Percentiles rank a stretch among this genome's conserved stretches.
Evolutionary conservation across 2,888 invertebrate genomes (phyloP).

Genomic region (Gastrophysa polygoni): DNA sequence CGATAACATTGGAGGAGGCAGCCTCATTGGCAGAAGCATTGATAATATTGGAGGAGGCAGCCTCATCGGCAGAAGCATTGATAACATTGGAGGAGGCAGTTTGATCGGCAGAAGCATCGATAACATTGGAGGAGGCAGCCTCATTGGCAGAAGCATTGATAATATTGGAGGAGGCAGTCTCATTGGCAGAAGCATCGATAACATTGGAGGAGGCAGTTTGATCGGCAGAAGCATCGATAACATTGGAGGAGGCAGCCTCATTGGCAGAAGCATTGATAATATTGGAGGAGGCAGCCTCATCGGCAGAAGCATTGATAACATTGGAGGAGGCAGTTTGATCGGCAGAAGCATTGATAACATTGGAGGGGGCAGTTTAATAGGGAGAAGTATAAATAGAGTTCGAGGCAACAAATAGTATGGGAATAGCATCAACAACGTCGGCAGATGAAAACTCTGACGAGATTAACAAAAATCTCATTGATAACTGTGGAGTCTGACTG

Average conservation of each 20-base stretch:
- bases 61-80: background rate
- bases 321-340: constrained; percentile 3
- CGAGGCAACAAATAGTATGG: background rate
- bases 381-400: constrained; percentile 1
- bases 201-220: background rate
- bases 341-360: constrained; percentile 9
- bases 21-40: constrained; percentile 6
- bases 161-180: constrained; percentile 10
- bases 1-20: constrained; percentile 13
- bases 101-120: constrained; percentile 7
- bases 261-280: constrained; percentile 6
- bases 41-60: background rate
- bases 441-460: too few relatives aligned
- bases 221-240: constrained; percentile 7
- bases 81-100: background rate
- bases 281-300: constrained; percentile 11
- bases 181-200: constrained; percentile 11
- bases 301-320: constrained; percentile 9
- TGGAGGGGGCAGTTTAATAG: background rate
- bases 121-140: constrained; percentile 1
- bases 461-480: too few relatives aligned
- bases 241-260: constrained; percentile 7
- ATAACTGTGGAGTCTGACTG: too few relatives aligned
- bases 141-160: constrained; percentile 8
- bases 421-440: background rate